Conservation (phyloP, 2,888 invertebrate genomes). For the Cacoxenus indagator region DNA sequence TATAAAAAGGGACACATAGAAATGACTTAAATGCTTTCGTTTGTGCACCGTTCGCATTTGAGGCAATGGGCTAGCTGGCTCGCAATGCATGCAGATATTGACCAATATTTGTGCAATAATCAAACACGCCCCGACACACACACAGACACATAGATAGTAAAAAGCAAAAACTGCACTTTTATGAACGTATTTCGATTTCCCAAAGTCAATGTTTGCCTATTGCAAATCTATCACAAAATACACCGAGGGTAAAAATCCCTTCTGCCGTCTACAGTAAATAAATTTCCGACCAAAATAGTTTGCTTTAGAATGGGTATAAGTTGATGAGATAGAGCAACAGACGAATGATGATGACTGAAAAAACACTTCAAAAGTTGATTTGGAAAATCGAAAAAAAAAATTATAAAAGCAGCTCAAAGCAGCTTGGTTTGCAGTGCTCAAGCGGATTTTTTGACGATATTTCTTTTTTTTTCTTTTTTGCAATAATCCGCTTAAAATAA, state of each 20-base stretch:
- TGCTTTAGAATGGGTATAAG: neutral
- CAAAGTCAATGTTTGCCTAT: conserved; percentile 12
- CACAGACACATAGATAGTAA: neutral
- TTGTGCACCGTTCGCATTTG: no score
- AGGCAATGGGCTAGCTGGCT: no score
- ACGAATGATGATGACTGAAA: neutral
- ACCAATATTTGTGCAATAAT: neutral
- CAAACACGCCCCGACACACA: neutral
- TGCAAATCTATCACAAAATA: conserved; percentile 6
- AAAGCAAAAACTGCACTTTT: neutral
- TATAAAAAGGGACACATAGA: no score
- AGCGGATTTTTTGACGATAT: neutral
- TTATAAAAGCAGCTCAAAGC: neutral
- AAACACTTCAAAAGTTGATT: neutral
- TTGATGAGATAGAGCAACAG: neutral
- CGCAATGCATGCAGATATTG: neutral
- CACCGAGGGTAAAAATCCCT: neutral
- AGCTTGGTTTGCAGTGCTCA: neutral
- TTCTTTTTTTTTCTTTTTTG: neutral
- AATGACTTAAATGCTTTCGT: no score
- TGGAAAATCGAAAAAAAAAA: neutral
- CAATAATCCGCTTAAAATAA: conserved; percentile 16
- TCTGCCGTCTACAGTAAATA: conserved; percentile 1
- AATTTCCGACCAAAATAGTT: neutral
- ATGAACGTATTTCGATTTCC: conserved; percentile 8